phyloP scores from a whole-genome alignment of 2,888 invertebrate species.

The Euplexia lucipara region DNA sequence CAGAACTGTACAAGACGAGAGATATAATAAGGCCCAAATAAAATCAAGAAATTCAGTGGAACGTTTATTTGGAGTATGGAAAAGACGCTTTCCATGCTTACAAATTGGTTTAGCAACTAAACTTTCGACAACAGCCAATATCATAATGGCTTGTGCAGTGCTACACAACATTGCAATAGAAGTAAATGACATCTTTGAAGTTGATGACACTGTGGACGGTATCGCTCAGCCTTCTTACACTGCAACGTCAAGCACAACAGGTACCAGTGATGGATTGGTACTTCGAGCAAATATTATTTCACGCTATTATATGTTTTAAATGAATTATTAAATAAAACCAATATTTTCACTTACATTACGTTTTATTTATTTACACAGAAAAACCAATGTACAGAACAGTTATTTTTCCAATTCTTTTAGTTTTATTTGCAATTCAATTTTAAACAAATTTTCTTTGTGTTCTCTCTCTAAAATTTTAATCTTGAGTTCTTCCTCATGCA shows the following conservation, averaged over 20 bases:
- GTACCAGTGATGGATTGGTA: conserved; percentile 10
- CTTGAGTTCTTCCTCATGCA: no score
- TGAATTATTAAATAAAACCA: background rate
- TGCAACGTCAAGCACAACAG: background rate
- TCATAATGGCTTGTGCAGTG: conserved; percentile 10
- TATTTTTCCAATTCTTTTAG: background rate
- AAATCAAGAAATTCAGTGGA: conserved; percentile 6
- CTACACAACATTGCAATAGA: conserved; percentile 5
- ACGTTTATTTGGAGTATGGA: conserved; percentile 12
- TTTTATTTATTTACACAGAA: background rate
- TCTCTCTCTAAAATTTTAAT: no score
- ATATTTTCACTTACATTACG: background rate
- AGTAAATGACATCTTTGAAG: background rate
- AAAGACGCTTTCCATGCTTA: conserved; percentile 11
- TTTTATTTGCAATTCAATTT: background rate
- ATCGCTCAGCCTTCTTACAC: conserved; percentile 2
- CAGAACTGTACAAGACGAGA: conserved; percentile 3
- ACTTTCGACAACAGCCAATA: conserved; percentile 1
- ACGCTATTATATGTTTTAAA: background rate
- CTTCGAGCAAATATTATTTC: conserved; percentile 5
- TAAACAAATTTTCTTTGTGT: no score
- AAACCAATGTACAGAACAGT: background rate
- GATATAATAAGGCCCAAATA: conserved; percentile 9
- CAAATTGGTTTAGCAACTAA: conserved; percentile 5
- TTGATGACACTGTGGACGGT: conserved; percentile 1